Base-by-base conservation (phyloP, 2,888 invertebrate species). In the Amitus sp. region DNA sequence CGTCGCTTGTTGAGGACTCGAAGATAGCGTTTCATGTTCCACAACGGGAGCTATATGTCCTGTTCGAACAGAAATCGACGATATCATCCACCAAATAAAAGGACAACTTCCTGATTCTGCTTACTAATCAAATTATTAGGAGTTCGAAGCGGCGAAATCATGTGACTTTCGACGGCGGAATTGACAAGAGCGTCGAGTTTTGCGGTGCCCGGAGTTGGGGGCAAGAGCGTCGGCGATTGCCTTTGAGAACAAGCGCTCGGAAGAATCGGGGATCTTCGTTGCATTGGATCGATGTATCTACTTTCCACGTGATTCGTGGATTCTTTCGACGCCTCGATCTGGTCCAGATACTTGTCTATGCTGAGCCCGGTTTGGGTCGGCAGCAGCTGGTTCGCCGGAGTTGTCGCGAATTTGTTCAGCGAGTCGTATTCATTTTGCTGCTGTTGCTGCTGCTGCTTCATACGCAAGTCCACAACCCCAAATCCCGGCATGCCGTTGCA, bases 381-480 rank as follows among this genome's bases (percentile, higher is more conserved):
- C 19, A 87, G 79, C 9, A 85, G 73, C 75, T 73, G 71, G 2
- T 51, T 54, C 2, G 71, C 75, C 2, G 76, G 63, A 4, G 76
- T 67, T 2, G 73, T 65, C 1, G 85, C 83, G 67, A 86, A 86
- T 51, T 82, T 83, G 18, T 71, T 68, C 15, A 77, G 27, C 15
- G 62, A 43, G 18, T 66, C 63, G 34, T 83, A 40, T 18, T 40
- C 40, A 20, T 40, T 40, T 2, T 18, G 40, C 68, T 69, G 83
- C 63, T 83, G 71, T 9, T 27, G 27, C 9, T 27, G 83, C 17
- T 40, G 40, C 62, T 88, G 85, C 74, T 92, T 91, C 84, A 89
- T 89, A 17, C 89, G 83, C 40, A 90, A 84, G 82, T 90, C 90
- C 56, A 90, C 89, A n/a, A 87, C 89, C 65, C 77, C 80, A 2